A percentile compares a stretch with the other conserved stretches of the same genome.
These are phyloP conservation scores for Formica aserva DNA, from an alignment of 2,888 invertebrate genomes.

Conservation along the genomic window DNA sequence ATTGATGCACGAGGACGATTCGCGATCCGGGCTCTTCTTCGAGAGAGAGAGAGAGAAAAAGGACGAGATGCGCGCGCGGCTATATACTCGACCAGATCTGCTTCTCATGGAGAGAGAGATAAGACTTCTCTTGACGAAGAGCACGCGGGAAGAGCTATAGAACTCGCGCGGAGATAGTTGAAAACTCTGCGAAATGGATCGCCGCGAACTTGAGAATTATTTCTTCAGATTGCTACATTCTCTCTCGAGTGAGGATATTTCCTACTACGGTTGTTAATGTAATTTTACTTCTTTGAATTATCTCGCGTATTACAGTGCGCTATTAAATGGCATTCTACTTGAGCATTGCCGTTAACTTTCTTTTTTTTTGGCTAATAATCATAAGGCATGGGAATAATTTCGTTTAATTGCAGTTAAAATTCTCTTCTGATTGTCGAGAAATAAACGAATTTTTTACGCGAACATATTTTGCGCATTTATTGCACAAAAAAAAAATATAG, in stretches of 20 bases:
- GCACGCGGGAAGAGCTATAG: constrained; percentile 54
- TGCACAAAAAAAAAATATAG: neutral
- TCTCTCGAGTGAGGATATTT: neutral
- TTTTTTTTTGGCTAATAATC: neutral
- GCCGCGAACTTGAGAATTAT: constrained; percentile 61
- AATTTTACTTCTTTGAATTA: constrained; percentile 1
- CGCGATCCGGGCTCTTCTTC: constrained; percentile 57
- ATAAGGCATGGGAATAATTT: neutral
- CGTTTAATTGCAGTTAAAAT: neutral
- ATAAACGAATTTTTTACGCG: neutral
- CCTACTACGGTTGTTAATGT: neutral
- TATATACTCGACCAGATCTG: constrained; percentile 29
- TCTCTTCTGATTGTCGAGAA: neutral
- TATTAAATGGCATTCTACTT: neutral
- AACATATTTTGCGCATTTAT: neutral
- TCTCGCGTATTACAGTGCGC: neutral
- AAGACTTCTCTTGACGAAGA: constrained; percentile 32
- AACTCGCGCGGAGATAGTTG: constrained; percentile 31
- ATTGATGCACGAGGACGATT: constrained; percentile 72
- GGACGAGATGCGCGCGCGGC: constrained; percentile 28
- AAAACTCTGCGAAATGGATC: constrained; percentile 48
- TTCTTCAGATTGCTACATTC: constrained; percentile 26
- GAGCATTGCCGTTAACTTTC: neutral
- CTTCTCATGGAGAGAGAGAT: constrained; percentile 26
- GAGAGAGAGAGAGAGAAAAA: constrained; percentile 21